Percentiles rank a stretch among this genome's conserved stretches.
These are phyloP conservation scores for Epsilonema sp. DNA, from an alignment of 2,888 invertebrate species.

Conservation along the genomic window DNA sequence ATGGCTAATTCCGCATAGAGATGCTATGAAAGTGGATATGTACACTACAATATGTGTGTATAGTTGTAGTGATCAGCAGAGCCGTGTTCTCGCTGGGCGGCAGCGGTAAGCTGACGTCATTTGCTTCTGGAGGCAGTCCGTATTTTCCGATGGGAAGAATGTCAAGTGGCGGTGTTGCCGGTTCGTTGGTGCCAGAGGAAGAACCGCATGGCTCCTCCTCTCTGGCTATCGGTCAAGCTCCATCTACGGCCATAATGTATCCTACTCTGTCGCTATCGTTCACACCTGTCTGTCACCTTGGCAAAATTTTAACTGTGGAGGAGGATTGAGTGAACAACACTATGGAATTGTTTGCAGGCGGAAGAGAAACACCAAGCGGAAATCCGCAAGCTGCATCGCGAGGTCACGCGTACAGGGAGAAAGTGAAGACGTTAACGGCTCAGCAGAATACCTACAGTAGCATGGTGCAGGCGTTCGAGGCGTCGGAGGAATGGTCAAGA, in stretches of 20 bases:
- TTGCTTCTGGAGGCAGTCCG: no score
- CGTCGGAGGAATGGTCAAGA: constrained; percentile 80
- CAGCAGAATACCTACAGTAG: constrained; percentile 69
- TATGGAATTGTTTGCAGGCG: constrained; percentile 15
- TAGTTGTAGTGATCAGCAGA: no score
- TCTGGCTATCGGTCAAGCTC: constrained; percentile 80
- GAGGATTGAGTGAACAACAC: not conserved
- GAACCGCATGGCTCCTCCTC: constrained; percentile 79
- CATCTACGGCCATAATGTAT: constrained; percentile 45
- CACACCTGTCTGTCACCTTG: not conserved
- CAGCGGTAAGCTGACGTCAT: no score
- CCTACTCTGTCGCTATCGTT: constrained; percentile 11
- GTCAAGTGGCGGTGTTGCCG: no score
- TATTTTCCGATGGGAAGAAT: no score
- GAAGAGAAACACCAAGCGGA: constrained; percentile 91
- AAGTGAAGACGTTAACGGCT: constrained; percentile 78
- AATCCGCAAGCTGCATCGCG: constrained; percentile 71
- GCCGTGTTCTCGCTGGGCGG: no score
- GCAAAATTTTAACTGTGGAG: no score
- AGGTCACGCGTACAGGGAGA: constrained; percentile 80
- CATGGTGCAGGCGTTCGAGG: constrained; percentile 84
- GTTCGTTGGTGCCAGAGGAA: no score
- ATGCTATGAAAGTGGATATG: no score
- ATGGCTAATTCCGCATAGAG: no score
- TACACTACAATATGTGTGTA: no score